phyloP scores from a whole-genome alignment of 1,140 invertebrate genomes.

The Colletes latitarsis region DNA sequence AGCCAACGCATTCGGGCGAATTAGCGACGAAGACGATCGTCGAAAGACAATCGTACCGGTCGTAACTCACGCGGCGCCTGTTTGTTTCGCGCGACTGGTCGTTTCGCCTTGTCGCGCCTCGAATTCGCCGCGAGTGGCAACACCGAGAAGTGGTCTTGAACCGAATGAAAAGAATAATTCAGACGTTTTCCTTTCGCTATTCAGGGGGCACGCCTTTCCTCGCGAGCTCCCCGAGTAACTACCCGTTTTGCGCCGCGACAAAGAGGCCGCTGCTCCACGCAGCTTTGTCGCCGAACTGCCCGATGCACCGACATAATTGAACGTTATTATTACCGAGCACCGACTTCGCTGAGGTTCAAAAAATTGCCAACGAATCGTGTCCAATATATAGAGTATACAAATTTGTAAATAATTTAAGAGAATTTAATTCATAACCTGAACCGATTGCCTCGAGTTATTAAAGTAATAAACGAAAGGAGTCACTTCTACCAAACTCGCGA shows the following conservation, averaged over 20 bases:
- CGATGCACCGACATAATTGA: too few species aligned
- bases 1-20: background rate
- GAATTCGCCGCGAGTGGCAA: background rate
- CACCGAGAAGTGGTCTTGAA: constrained; percentile 8
- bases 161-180: constrained; percentile 21
- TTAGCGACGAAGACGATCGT: background rate
- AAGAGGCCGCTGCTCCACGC: too few species aligned
- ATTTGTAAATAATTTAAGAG: too few species aligned
- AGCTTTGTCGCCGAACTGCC: too few species aligned
- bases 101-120: background rate
- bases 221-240: constrained; percentile 12
- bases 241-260: background rate
- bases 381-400: too few species aligned
- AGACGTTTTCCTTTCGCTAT: background rate
- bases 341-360: too few species aligned
- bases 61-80: background rate
- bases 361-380: too few species aligned
- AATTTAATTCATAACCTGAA: too few species aligned
- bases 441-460: too few species aligned
- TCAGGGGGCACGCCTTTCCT: background rate
- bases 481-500: too few species aligned
- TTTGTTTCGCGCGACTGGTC: background rate
- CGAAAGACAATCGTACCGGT: background rate
- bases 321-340: too few species aligned
- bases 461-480: too few species aligned